phyloP scores from a whole-genome alignment of 1,140 invertebrate genomes.

The Drosophila varians region DNA sequence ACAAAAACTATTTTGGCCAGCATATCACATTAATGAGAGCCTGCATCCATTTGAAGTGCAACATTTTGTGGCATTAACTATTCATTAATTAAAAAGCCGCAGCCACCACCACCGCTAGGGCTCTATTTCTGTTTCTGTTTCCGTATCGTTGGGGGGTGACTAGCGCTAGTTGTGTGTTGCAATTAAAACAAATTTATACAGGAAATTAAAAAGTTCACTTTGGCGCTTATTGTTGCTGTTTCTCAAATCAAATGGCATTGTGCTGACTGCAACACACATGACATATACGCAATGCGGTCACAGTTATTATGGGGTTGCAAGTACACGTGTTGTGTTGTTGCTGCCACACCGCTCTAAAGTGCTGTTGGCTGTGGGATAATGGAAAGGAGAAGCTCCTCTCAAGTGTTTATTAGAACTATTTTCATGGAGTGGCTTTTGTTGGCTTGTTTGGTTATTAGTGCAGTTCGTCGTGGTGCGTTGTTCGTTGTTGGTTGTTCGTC shows the following conservation, averaged over 20 bases:
- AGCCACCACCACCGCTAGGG: neutral
- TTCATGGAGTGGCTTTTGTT: conserved; percentile 12
- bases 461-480: conserved; percentile 21
- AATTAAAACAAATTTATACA: conserved; percentile 71
- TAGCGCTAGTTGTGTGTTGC: conserved; percentile 34
- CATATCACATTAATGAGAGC: conserved; percentile 32
- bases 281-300: conserved; percentile 74
- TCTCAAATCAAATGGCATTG: conserved; percentile 35
- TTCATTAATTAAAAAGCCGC: conserved; percentile 67
- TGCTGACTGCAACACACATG: conserved; percentile 64
- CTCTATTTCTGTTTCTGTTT: neutral
- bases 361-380: neutral
- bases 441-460: conserved; percentile 73
- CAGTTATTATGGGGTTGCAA: conserved; percentile 60
- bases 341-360: neutral
- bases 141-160: conserved; percentile 8
- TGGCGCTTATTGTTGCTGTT: conserved; percentile 6
- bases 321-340: conserved; percentile 1
- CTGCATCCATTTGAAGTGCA: conserved; percentile 10
- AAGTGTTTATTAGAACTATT: conserved; percentile 50
- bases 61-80: conserved; percentile 32
- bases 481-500: conserved; percentile 20
- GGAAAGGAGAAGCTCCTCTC: conserved; percentile 20
- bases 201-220: conserved; percentile 60
- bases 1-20: conserved; percentile 7